Conservation (phyloP, 30 jellyfish, hydroid and myxozoan species). For the Aurelia aurita complex sp. Pacific region DNA sequence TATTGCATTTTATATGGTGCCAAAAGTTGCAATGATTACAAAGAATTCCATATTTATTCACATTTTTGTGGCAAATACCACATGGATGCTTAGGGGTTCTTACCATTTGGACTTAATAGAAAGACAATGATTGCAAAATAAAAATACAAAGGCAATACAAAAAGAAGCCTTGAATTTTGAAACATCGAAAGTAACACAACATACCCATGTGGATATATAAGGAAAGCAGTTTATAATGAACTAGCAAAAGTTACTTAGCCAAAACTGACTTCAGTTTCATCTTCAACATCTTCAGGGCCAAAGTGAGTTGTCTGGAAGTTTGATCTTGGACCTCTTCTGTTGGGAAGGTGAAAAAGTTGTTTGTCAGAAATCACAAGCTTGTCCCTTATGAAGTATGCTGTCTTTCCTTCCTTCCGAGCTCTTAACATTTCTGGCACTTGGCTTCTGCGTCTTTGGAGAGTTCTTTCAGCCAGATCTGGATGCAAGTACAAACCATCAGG, state of each 20-base stretch:
- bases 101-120: too few relatives aligned
- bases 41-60: too few relatives aligned
- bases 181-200: too few relatives aligned
- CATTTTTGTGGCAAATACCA: too few relatives aligned
- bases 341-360: background rate
- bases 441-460: constrained; percentile 38
- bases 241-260: too few relatives aligned
- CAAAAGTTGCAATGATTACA: too few relatives aligned
- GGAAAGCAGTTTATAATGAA: too few relatives aligned
- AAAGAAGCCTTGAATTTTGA: constrained; percentile 8
- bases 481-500: constrained; percentile 43
- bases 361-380: constrained; percentile 30
- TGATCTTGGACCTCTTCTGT: constrained; percentile 8
- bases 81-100: too few relatives aligned
- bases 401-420: constrained; percentile 43
- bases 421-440: constrained; percentile 35
- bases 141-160: background rate
- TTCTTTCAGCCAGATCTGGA: constrained; percentile 42
- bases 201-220: too few relatives aligned
- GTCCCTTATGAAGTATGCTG: constrained; percentile 47
- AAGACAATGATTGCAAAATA: too few relatives aligned
- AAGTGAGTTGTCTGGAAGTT: constrained; percentile 30
- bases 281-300: constrained; percentile 46
- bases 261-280: constrained; percentile 34
- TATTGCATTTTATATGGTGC: too few relatives aligned